Evolutionary conservation across 2,113 vertebrate genomes (phyloP).

Genomic region (Hyaena hyaena): DNA sequence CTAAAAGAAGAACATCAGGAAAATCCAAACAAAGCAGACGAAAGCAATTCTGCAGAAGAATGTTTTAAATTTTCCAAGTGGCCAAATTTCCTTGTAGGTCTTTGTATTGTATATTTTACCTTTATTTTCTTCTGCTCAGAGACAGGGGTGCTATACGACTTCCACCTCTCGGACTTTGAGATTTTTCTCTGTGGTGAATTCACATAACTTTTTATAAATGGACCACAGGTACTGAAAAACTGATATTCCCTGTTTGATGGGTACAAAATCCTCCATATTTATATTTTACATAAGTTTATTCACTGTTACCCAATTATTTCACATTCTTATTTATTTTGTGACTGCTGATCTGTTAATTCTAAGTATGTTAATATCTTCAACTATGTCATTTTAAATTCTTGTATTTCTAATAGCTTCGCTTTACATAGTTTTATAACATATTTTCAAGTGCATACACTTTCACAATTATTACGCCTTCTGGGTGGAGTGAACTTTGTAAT

Average conservation of each 20-base stretch:
- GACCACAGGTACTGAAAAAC: neutral
- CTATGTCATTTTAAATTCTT: neutral
- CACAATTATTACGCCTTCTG: neutral
- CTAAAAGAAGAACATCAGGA: constrained; percentile 3
- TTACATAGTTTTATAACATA: neutral
- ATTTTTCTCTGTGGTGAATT: constrained; percentile 32
- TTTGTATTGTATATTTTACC: neutral
- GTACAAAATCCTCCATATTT: constrained; percentile 7
- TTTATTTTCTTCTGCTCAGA: neutral
- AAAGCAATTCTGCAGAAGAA: constrained; percentile 28
- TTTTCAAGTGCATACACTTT: neutral
- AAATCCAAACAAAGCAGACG: constrained; percentile 31
- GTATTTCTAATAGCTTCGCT: neutral
- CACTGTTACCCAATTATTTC: constrained; percentile 23
- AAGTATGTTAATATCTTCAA: constrained; percentile 10
- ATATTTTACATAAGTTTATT: neutral
- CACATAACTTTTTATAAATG: constrained; percentile 29
- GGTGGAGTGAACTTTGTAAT: neutral
- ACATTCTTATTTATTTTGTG: neutral
- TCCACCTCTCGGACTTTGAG: neutral
- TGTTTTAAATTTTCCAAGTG: neutral
- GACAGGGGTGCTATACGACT: neutral
- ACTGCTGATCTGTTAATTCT: constrained; percentile 29
- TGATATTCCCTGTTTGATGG: neutral
- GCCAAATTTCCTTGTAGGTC: neutral